These are phyloP conservation scores for Theristicus caerulescens DNA, from an alignment of 2,113 vertebrate genomes.

Conservation along the genomic window DNA sequence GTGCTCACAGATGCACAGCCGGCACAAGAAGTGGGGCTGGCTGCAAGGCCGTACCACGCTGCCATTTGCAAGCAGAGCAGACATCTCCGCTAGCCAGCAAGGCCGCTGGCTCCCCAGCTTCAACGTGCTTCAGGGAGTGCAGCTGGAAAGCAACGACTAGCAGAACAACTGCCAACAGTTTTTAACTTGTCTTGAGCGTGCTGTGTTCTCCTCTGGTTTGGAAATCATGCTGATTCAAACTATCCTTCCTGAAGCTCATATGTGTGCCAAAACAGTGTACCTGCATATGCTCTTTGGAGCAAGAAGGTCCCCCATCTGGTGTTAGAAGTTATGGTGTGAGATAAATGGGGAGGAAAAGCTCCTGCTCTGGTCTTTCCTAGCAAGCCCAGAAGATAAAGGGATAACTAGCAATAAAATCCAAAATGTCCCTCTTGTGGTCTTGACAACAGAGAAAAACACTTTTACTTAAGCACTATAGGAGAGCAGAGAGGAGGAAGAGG, in stretches of 20 bases:
- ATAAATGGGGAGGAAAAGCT: background rate
- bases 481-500: background rate
- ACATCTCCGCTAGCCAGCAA: rapidly evolving
- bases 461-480: background rate
- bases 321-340: background rate
- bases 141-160: background rate
- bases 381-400: background rate
- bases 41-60: rapidly evolving
- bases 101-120: rapidly evolving
- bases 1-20: rapidly evolving
- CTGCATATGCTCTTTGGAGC: background rate
- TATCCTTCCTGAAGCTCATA: background rate
- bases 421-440: background rate
- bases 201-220: background rate
- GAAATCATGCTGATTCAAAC: background rate
- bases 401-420: background rate
- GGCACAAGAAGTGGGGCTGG: background rate
- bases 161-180: background rate
- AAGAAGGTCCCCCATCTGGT: background rate
- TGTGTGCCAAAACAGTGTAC: background rate
- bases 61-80: rapidly evolving
- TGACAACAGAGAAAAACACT: background rate
- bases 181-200: background rate
- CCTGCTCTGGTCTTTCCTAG: background rate
- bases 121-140: rapidly evolving